These are phyloP conservation scores for Poliocrania exsul DNA, from an alignment of 2,797 vertebrate species.

Conservation along the genomic window DNA sequence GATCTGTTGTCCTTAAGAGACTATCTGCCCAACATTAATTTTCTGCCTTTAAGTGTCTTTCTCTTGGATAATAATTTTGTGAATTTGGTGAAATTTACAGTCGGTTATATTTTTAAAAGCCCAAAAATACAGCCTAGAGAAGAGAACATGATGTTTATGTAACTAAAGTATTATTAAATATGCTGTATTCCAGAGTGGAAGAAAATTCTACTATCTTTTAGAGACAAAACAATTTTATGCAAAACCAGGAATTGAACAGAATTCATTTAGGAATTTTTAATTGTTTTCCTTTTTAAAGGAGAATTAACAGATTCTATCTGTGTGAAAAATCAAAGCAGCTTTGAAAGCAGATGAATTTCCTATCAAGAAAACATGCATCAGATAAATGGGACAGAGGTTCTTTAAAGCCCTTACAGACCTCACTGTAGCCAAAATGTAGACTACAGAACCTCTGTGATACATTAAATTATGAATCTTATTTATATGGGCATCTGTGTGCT, in stretches of 20 bases:
- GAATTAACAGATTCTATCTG: slow-evolving; percentile 40
- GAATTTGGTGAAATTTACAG: slow-evolving; percentile 24
- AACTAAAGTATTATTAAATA: slow-evolving; percentile 55
- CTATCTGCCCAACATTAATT: background rate
- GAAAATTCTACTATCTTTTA: slow-evolving; percentile 45
- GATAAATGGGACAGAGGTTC: slow-evolving; percentile 51
- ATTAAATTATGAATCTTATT: slow-evolving; percentile 72
- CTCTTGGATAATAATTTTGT: slow-evolving; percentile 38
- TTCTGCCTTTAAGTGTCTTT: slow-evolving; percentile 58
- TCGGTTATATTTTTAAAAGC: slow-evolving; percentile 57
- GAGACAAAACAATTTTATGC: slow-evolving; percentile 30
- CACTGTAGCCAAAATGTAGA: slow-evolving; percentile 55
- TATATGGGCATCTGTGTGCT: slow-evolving; percentile 75
- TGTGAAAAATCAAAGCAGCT: slow-evolving; percentile 62
- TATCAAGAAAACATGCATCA: background rate
- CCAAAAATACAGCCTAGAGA: slow-evolving; percentile 47
- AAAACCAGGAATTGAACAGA: slow-evolving; percentile 44
- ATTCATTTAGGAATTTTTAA: slow-evolving; percentile 47
- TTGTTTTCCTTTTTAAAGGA: slow-evolving; percentile 47
- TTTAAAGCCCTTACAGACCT: slow-evolving; percentile 58
- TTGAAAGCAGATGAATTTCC: slow-evolving; percentile 51
- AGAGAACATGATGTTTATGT: slow-evolving; percentile 41
- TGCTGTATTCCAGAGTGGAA: slow-evolving; percentile 50
- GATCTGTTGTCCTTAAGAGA: slow-evolving; percentile 36
- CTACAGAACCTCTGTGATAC: slow-evolving; percentile 60